phyloP scores from a whole-genome alignment of 1,140 invertebrate species.

The Anastatus disparis region DNA sequence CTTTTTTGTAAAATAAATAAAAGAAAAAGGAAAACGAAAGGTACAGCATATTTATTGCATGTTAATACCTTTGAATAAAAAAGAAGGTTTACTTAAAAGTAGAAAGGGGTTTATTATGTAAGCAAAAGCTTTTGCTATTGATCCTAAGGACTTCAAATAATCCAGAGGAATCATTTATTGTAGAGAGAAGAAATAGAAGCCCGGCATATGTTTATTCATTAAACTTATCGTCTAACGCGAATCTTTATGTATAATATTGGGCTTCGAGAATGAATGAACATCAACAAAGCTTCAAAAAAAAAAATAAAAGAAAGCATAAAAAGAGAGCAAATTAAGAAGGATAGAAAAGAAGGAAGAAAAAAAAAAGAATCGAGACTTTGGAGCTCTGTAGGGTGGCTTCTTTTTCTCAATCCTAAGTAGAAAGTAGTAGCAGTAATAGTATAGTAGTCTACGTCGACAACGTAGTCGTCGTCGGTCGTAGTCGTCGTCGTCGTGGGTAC shows the following conservation, averaged over 20 bases:
- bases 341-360: conserved; percentile 7
- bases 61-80: not conserved
- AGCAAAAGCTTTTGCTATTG: not conserved
- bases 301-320: not conserved
- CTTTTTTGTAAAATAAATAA: too few relatives aligned
- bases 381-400: conserved; percentile 14
- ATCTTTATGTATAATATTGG: not conserved
- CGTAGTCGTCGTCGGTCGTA: too few relatives aligned
- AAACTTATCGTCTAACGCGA: not conserved
- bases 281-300: too few relatives aligned
- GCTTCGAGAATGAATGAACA: too few relatives aligned
- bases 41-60: too few relatives aligned
- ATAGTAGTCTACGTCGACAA: too few relatives aligned
- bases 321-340: conserved; percentile 22
- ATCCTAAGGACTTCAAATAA: conserved; percentile 43
- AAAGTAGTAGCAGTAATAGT: too few relatives aligned
- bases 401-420: too few relatives aligned
- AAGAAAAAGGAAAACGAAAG: too few relatives aligned
- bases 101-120: not conserved
- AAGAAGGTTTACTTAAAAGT: not conserved
- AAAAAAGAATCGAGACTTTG: conserved; percentile 23
- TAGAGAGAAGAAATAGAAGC: too few relatives aligned
- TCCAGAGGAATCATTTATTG: conserved; percentile 45
- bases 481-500: conserved; percentile 16
- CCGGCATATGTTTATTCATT: not conserved